Base-by-base conservation (phyloP, 1,140 invertebrate genomes). In the Yoshiicerus persimilis region DNA sequence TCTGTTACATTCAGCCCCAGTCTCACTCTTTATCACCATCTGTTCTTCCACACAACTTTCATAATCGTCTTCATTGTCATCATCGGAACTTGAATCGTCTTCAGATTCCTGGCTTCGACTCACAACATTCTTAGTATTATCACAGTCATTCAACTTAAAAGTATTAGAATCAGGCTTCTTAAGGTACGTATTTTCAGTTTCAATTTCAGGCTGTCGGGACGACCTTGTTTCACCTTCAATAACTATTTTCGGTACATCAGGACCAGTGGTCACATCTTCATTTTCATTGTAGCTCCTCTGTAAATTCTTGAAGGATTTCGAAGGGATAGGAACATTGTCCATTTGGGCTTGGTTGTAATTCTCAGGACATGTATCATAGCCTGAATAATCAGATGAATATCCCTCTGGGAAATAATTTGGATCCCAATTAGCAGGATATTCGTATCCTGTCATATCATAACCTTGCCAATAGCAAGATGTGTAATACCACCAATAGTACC, bases 401-500 rank as follows among this genome's bases (percentile, higher is more conserved):
- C 75, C 75, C 38, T 80, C 75, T 23, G 30, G 34, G 32, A 23
- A 80, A 80, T 80, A 80, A 30, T 62, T 84, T 41, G 83, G 47
- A 84, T 88, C 88, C 88, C 88, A 88, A 16, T 41, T 84, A 23
- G 47, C 64, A 25, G 88, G 88, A 86, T 77, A 90, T 64, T 90
- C 87, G 70, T 87, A 88, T 0, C 83, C 83, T 16, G 83, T 27
- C 83, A 84, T 84, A 27, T 88, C 88, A 39, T 88, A 86, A 3
- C 87, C 87, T 27, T 87, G 84, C 90, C 90, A 90, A 56, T 89
- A 90, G 77, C 85, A 56, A 27, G 84, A 85, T 38, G 80, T 66
- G 64, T 90, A 90, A 30, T 89, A 91, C 90, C 90, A 91, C 89
- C 89, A 91, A 64, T 91, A 91, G 62, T 89, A 90, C 89, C 89